A percentile compares a stretch with the other conserved stretches of the same genome.
These are phyloP conservation scores for Notolepis coatsorum DNA, from an alignment of 2,797 vertebrate genomes.

Conservation along the genomic window DNA sequence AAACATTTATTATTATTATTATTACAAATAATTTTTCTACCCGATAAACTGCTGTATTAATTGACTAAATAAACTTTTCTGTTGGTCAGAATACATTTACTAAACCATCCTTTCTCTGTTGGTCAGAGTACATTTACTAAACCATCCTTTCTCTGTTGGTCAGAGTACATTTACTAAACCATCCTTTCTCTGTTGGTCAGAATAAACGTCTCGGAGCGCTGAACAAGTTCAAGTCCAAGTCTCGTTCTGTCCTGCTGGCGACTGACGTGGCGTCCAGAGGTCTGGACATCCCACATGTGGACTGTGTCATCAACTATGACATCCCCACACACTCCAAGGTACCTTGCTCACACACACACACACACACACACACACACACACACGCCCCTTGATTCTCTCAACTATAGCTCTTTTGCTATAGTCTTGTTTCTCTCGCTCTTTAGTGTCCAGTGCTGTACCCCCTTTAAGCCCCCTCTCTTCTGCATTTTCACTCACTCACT, in stretches of 20 bases:
- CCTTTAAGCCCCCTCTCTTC: background rate
- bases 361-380: too few species aligned
- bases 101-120: background rate
- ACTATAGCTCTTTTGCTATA: background rate
- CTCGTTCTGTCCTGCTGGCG: conserved; percentile 93
- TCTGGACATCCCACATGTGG: conserved; percentile 96
- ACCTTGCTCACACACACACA: background rate
- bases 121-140: background rate
- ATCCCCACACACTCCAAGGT: conserved; percentile 99
- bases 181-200: conserved; percentile 66
- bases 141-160: background rate
- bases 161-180: background rate
- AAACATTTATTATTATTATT: too few species aligned
- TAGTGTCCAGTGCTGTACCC: too few species aligned
- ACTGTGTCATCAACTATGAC: conserved; percentile 98
- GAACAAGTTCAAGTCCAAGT: conserved; percentile 98
- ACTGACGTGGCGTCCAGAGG: conserved; percentile 98
- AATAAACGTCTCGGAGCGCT: conserved; percentile 94
- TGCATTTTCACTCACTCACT: background rate
- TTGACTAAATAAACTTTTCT: background rate
- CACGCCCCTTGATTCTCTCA: too few species aligned
- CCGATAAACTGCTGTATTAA: background rate
- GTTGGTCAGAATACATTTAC: background rate
- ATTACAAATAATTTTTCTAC: too few species aligned
- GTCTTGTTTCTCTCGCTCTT: background rate